Base-by-base conservation (phyloP, 2,113 vertebrate genomes). In the Verasper variegatus region DNA sequence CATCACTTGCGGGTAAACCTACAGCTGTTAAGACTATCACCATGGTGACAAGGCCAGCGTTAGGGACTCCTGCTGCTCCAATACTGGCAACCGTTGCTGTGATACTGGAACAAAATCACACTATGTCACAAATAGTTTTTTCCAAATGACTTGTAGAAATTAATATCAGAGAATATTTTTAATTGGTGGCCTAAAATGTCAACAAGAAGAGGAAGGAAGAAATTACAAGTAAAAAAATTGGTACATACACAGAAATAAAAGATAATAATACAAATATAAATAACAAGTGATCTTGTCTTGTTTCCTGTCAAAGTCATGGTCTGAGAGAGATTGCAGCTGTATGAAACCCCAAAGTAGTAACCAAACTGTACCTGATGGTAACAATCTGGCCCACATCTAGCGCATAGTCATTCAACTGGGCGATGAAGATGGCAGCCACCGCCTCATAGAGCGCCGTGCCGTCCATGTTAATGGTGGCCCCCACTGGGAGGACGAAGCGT, bases 381-480 rank as follows among this genome's bases (percentile, higher is more conserved):
- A 99, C 87, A 71, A 99, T 97, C 90, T 99, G 94, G 17, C 97
- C 98, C 60, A 95, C 90, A 81, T 96, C 94, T 88, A 99, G 90
- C 11, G 93, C 57, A 11, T 96, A 91, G 87, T 96, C 90, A 31
- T 99, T 99, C 68, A 99, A 88, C 64, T 99, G 98, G 15, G 98
- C 97, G 20, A 99, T 99, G 72, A 99, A 99, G 82, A 99, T 94
- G 58, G 98, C 96, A 0, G 98, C 98, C 79, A 99, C 97, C 0
- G 98, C 98, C 85, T 99, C 98, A 0, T 99, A 99, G 23, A 99
- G 96, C 0, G 98, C 98, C 0, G 97, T 99, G 52, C 97, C 98
- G 0, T 99, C 98, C 98, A 99, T 99, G 94, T 99, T 99, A 81
- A 99, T 98, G 49, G 98, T 99, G 75, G 98, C 98, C 10, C 98